A percentile compares a stretch with the other conserved stretches of the same genome.
Evolutionary conservation across 2,797 vertebrate genomes (phyloP).

Genomic region (Nasua narica): DNA sequence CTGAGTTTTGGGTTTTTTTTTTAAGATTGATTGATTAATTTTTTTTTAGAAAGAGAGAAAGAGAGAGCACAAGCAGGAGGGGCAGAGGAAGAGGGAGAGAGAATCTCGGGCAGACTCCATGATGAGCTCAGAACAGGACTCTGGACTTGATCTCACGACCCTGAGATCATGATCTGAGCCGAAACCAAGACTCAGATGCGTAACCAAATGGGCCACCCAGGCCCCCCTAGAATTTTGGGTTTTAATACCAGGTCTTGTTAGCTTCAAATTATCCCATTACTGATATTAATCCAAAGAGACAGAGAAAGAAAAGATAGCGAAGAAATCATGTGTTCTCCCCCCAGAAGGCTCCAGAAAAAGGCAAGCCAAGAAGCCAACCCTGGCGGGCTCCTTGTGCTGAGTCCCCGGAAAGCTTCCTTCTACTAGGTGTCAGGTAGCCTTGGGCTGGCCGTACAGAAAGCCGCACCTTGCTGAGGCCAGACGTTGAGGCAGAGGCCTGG

Average conservation of each 20-base stretch:
- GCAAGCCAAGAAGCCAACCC: constrained; percentile 72
- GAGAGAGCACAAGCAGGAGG: background rate
- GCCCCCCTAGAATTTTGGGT: background rate
- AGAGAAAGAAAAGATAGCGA: constrained; percentile 42
- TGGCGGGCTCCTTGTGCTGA: constrained; percentile 68
- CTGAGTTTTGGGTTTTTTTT: background rate
- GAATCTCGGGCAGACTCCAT: background rate
- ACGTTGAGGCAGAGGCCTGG: constrained; percentile 59
- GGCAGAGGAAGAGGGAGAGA: background rate
- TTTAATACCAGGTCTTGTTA: constrained; percentile 24
- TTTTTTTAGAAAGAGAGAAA: background rate
- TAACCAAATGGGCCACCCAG: background rate
- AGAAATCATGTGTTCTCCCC: constrained; percentile 59
- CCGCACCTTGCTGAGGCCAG: constrained; percentile 1
- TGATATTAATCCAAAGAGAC: constrained; percentile 62
- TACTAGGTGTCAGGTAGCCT: constrained; percentile 60
- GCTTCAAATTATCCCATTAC: background rate
- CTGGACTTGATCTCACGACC: background rate
- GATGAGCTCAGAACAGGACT: background rate
- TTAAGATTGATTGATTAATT: background rate
- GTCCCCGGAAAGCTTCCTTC: constrained; percentile 61
- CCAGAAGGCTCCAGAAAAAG: constrained; percentile 71
- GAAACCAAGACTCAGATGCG: background rate
- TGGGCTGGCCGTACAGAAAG: constrained; percentile 70
- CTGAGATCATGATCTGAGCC: background rate